Evolutionary conservation across 2,888 invertebrate species (phyloP).

Genomic region (Leptogaster cylindrica): DNA sequence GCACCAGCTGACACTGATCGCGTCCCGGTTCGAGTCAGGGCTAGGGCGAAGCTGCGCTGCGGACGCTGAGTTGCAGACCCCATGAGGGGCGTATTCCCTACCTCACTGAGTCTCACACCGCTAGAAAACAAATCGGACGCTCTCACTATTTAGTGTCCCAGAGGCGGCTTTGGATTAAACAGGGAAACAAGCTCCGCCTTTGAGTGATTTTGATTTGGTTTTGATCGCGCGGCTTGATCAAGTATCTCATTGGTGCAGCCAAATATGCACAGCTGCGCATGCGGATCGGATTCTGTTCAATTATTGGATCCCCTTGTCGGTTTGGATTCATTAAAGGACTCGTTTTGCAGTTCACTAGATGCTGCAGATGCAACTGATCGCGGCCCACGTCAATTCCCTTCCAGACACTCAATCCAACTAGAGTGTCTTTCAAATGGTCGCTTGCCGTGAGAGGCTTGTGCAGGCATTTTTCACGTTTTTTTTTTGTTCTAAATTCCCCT

Average conservation of each 20-base stretch:
- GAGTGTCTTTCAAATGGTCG: no score
- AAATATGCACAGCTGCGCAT: neutral
- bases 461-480: no score
- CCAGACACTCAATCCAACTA: no score
- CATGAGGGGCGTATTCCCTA: neutral
- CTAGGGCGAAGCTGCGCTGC: constrained; percentile 5
- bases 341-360: no score
- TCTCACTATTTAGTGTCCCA: no score
- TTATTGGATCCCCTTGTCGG: no score
- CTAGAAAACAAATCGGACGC: no score
- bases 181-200: neutral
- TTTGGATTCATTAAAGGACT: no score
- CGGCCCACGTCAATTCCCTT: no score
- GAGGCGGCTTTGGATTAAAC: neutral
- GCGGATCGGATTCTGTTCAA: neutral
- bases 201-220: neutral
- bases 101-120: constrained; percentile 1
- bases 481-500: no score
- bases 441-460: no score
- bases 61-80: neutral
- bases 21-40: neutral
- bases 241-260: neutral
- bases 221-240: neutral
- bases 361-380: no score
- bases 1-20: constrained; percentile 7